Percentiles rank a stretch among this genome's conserved stretches.
These are phyloP conservation scores for Ophioninae sp. DNA, from an alignment of 2,888 invertebrate genomes.

Conservation along the genomic window DNA sequence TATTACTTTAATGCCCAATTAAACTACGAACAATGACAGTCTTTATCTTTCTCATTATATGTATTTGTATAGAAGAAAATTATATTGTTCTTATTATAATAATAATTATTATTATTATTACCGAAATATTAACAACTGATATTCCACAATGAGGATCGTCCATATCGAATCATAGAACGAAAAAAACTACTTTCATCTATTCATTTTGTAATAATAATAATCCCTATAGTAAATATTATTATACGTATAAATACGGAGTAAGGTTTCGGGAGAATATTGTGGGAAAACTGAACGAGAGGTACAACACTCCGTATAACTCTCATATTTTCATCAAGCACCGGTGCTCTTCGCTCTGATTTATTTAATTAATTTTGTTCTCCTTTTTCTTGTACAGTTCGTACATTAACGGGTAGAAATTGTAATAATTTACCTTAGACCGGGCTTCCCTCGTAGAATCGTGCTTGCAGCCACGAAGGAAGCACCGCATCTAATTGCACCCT, in stretches of 20 bases:
- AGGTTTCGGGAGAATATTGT: background rate
- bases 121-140: background rate
- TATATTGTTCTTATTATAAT: too few species aligned
- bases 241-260: background rate
- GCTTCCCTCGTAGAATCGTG: background rate
- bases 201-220: background rate
- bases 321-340: background rate
- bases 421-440: constrained; percentile 1
- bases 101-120: too few species aligned
- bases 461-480: background rate
- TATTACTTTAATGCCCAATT: too few species aligned
- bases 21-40: too few species aligned
- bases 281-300: background rate
- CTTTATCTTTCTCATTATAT: too few species aligned
- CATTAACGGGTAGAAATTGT: constrained; percentile 2
- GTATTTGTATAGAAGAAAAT: background rate
- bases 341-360: constrained; percentile 2
- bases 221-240: background rate
- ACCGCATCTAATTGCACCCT: constrained; percentile 20
- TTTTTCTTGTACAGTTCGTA: background rate
- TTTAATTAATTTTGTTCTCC: background rate
- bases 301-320: background rate
- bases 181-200: background rate
- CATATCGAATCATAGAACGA: background rate
- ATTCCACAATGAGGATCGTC: background rate